These are phyloP conservation scores for Coccyzus lansbergi DNA, from an alignment of 2,797 vertebrate genomes.

Conservation along the genomic window DNA sequence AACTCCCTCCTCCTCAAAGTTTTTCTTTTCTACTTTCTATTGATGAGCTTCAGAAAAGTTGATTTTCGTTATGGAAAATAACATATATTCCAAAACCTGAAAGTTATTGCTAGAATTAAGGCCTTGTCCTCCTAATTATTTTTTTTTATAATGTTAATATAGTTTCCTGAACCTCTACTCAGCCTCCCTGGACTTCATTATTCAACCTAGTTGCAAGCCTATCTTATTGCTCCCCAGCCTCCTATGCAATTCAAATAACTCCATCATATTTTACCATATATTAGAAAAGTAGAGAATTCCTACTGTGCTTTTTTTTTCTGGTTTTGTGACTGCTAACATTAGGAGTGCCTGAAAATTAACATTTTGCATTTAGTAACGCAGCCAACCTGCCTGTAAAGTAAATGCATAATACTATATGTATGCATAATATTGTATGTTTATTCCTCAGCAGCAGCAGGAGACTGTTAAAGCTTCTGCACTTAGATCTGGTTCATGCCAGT, in stretches of 20 bases:
- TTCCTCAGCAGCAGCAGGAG: constrained; percentile 3
- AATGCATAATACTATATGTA: not conserved
- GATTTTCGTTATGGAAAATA: not conserved
- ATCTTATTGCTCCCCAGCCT: constrained; percentile 19
- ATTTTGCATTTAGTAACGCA: constrained; percentile 13
- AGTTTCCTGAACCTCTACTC: not conserved
- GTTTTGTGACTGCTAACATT: not conserved
- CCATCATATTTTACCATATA: constrained; percentile 23
- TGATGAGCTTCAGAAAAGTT: not conserved
- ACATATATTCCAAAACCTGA: not conserved
- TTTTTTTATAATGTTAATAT: not conserved
- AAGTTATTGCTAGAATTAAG: not conserved
- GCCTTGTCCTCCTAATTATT: not conserved
- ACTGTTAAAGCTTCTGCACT: not conserved
- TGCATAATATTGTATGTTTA: not conserved
- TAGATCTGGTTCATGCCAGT: constrained; percentile 5
- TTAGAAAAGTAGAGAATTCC: constrained; percentile 3
- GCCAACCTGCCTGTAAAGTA: not conserved
- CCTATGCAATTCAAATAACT: constrained; percentile 43
- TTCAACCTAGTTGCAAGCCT: not conserved
- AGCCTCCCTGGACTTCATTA: constrained; percentile 28
- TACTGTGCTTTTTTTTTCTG: constrained; percentile 16
- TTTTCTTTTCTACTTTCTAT: not conserved
- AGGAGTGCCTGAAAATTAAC: constrained; percentile 22
- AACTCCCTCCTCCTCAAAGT: not conserved